Conservation (phyloP, 2,888 invertebrate species). For the Lydus trimaculatus region DNA sequence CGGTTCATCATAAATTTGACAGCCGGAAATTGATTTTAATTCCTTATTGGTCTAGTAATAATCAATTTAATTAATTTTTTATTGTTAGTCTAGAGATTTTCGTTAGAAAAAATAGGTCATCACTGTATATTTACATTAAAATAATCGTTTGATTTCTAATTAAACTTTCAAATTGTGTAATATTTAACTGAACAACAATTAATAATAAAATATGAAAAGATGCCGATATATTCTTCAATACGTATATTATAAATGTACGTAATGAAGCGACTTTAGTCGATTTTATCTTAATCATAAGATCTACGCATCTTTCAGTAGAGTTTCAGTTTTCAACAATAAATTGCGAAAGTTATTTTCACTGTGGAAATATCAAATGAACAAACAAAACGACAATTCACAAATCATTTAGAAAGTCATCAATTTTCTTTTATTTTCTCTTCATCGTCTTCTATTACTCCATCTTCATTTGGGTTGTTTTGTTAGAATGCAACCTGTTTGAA, state of each 20-base stretch:
- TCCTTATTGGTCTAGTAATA: background rate
- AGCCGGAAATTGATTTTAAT: background rate
- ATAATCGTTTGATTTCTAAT: background rate
- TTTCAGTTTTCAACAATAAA: background rate
- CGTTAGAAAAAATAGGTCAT: background rate
- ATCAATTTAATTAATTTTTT: background rate
- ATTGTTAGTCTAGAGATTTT: background rate
- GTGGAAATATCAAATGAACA: too few species aligned
- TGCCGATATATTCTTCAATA: background rate
- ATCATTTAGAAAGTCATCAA: background rate
- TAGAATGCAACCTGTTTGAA: background rate
- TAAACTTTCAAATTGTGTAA: slow-evolving; percentile 4
- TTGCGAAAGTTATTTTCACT: background rate
- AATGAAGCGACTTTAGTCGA: too few species aligned
- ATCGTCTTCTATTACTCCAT: too few species aligned
- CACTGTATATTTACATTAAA: background rate
- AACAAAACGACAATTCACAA: background rate
- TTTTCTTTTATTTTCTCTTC: background rate
- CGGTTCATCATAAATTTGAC: background rate
- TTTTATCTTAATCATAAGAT: background rate
- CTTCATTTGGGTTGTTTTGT: too few species aligned
- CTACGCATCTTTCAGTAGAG: too few species aligned
- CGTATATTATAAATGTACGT: background rate
- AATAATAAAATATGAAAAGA: background rate
- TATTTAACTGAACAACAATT: background rate